These are phyloP conservation scores for Cheumatopsyche charites DNA, from an alignment of 1,140 invertebrate genomes.

Conservation along the genomic window DNA sequence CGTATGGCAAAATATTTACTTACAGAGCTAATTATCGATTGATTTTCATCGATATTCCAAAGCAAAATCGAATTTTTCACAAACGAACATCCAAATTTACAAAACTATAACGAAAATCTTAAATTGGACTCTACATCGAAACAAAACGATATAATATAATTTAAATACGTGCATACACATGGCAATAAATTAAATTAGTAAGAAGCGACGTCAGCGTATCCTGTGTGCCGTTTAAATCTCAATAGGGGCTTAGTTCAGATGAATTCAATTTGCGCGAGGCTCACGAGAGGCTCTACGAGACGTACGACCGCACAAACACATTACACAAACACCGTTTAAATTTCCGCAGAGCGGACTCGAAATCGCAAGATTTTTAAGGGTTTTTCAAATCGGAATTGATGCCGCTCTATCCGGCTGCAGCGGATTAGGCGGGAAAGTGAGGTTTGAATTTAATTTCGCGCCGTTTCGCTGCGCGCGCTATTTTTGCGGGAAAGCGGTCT, in stretches of 20 bases:
- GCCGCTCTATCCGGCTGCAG: too few species aligned
- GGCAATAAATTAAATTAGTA: conserved; percentile 33
- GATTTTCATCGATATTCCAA: too few species aligned
- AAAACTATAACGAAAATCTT: not conserved
- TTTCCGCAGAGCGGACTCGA: not conserved
- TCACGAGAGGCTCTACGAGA: conserved; percentile 31
- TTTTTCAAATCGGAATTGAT: too few species aligned
- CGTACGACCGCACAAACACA: not conserved
- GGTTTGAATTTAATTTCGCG: conserved; percentile 45
- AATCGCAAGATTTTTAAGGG: too few species aligned
- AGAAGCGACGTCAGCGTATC: conserved; percentile 20
- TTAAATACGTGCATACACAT: not conserved
- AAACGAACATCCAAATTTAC: too few species aligned
- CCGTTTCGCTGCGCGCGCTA: conserved; percentile 42
- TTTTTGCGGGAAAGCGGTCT: conserved; percentile 20
- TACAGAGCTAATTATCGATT: too few species aligned
- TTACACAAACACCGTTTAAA: not conserved
- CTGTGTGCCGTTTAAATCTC: conserved; percentile 40
- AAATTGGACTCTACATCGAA: not conserved
- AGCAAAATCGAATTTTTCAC: too few species aligned
- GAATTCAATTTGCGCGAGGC: conserved; percentile 43
- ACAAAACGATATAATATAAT: not conserved
- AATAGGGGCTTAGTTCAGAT: conserved; percentile 40
- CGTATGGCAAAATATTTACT: too few species aligned
- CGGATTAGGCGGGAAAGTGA: not conserved